Percentiles rank a stretch among this genome's conserved stretches.
Conservation (phyloP, 2,797 vertebrate species). For the Otus scops region DNA sequence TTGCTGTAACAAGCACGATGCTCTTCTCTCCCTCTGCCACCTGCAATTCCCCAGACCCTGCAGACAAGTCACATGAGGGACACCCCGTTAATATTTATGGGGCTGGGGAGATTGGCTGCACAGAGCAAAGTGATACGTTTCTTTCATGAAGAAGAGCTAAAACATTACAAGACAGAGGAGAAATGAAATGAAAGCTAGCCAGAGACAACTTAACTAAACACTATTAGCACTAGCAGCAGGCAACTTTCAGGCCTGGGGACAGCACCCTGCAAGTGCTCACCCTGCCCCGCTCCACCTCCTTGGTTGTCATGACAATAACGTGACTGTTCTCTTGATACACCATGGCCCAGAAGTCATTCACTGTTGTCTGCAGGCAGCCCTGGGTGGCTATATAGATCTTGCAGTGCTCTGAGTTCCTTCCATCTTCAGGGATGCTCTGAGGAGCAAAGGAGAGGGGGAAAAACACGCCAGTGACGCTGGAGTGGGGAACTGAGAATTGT, state of each 20-base stretch:
- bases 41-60: neutral
- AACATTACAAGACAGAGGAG: neutral
- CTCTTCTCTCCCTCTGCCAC: neutral
- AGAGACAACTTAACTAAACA: neutral
- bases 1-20: neutral
- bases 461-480: neutral
- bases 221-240: neutral
- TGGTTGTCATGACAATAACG: constrained; percentile 89
- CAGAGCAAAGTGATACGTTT: neutral
- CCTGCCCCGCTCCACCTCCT: constrained; percentile 86
- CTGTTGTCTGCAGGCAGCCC: constrained; percentile 87
- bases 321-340: constrained; percentile 88
- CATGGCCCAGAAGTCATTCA: constrained; percentile 89
- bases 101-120: neutral
- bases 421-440: constrained; percentile 83
- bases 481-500: neutral
- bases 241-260: neutral
- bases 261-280: constrained; percentile 60
- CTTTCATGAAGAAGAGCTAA: neutral
- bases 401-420: constrained; percentile 75
- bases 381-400: constrained; percentile 89
- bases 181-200: neutral
- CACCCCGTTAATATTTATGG: neutral
- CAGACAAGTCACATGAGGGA: neutral
- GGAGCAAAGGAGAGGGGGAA: constrained; percentile 10